phyloP scores from a whole-genome alignment of 2,113 vertebrate genomes.

The Dinomys branickii region DNA sequence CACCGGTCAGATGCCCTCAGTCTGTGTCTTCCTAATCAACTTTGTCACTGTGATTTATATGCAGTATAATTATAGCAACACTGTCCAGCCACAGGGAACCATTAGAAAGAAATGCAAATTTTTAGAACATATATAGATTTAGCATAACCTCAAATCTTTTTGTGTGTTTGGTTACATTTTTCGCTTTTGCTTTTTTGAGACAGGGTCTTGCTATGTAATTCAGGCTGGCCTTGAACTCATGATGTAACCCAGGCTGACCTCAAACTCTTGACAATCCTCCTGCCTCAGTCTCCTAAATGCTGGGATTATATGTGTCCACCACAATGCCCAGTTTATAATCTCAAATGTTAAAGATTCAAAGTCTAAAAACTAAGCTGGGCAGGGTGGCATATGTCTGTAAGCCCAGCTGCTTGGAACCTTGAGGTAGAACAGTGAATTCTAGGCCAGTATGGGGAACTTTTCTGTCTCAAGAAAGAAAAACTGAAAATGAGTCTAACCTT shows the following conservation, averaged over 20 bases:
- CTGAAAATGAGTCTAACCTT: neutral
- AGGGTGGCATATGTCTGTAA: neutral
- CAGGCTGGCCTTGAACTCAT: neutral
- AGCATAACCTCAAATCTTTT: neutral
- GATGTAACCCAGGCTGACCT: neutral
- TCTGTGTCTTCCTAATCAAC: neutral
- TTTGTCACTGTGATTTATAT: neutral
- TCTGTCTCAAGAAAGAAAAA: neutral
- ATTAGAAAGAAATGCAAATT: neutral
- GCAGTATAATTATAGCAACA: neutral
- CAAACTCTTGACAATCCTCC: neutral
- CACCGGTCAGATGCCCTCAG: neutral
- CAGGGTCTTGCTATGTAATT: neutral
- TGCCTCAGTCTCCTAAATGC: neutral
- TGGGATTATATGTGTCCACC: neutral
- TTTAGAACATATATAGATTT: neutral
- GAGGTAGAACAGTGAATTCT: neutral
- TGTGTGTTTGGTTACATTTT: neutral
- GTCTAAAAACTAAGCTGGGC: neutral
- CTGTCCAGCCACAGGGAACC: neutral
- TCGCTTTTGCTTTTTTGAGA: neutral
- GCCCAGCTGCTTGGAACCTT: neutral
- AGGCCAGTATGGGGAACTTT: neutral
- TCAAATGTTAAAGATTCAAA: neutral
- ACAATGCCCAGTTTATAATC: neutral